Percentiles rank a stretch among this genome's conserved stretches.
phyloP scores from a whole-genome alignment of 2,113 vertebrate species.

The Rhinichthys klamathensis region DNA sequence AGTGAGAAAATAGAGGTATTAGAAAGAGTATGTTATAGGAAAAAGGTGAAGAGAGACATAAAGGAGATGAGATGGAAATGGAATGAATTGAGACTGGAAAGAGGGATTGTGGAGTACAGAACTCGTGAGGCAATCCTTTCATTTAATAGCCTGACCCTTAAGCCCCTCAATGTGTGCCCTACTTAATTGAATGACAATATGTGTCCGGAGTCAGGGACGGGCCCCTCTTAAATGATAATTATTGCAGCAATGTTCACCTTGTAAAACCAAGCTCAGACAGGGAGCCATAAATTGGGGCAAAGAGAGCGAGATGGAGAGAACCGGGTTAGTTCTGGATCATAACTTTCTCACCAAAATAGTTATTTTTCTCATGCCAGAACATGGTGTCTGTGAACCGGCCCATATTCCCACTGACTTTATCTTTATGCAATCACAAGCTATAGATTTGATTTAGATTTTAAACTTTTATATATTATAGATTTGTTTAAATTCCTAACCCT shows the following conservation, averaged over 20 bases:
- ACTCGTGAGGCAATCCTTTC: conserved; percentile 22
- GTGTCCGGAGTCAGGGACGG: conserved; percentile 25
- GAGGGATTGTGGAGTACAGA: not conserved
- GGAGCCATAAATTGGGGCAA: conserved; percentile 22
- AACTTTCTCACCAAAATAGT: not conserved
- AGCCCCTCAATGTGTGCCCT: conserved; percentile 1
- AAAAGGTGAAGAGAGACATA: not conserved
- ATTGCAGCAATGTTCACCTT: conserved; percentile 24
- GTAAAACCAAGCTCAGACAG: conserved; percentile 10
- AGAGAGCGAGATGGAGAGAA: conserved; percentile 4
- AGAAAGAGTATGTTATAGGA: not conserved
- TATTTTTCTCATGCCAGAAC: not conserved
- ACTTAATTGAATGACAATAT: conserved; percentile 45
- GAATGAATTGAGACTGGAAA: not conserved
- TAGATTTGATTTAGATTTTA: too few relatives aligned
- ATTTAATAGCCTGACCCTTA: conserved; percentile 40
- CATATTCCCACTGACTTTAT: not conserved
- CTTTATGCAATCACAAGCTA: too few relatives aligned
- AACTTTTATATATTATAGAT: not conserved
- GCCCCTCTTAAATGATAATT: conserved; percentile 42
- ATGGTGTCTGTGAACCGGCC: not conserved
- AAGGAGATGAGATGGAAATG: not conserved
- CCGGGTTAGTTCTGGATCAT: not conserved
- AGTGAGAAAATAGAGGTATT: not conserved
- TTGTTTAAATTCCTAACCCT: not conserved